phyloP scores from a whole-genome alignment of 2,797 vertebrate species.

The Tenualosa ilisha region DNA sequence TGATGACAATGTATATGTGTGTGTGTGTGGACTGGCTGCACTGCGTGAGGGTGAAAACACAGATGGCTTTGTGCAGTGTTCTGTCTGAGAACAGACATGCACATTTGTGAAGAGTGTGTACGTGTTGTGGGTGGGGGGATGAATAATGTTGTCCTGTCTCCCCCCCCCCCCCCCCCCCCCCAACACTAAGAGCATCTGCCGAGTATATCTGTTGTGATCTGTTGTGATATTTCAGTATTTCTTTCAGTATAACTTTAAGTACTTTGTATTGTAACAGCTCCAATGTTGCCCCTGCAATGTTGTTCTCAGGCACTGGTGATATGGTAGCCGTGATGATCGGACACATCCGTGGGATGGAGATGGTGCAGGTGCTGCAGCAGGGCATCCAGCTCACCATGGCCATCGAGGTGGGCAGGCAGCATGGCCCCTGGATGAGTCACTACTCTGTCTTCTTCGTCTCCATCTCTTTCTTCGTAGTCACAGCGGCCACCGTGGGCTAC shows the following conservation, averaged over 20 bases:
- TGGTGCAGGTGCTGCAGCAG: slow-evolving; percentile 62
- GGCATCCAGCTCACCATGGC: slow-evolving; percentile 76
- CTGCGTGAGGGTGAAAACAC: slow-evolving; percentile 8
- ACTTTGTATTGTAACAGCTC: too few relatives aligned
- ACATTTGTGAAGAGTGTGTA: not conserved
- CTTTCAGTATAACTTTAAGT: not conserved
- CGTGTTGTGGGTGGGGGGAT: not conserved
- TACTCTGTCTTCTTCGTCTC: slow-evolving; percentile 87
- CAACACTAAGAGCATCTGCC: not conserved
- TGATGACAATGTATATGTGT: not conserved
- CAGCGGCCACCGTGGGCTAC: slow-evolving; percentile 82
- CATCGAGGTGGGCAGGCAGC: slow-evolving; percentile 83
- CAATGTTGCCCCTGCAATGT: not conserved
- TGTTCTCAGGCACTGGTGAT: slow-evolving; percentile 57
- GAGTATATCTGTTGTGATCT: not conserved
- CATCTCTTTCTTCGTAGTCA: slow-evolving; percentile 83
- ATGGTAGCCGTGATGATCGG: slow-evolving; percentile 85
- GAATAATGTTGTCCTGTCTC: slow-evolving; percentile 20
- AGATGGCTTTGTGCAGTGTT: slow-evolving; percentile 14
- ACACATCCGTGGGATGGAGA: slow-evolving; percentile 75
- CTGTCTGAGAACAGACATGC: not conserved
- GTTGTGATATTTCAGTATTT: not conserved
- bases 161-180: slow-evolving; percentile 37
- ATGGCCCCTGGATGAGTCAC: slow-evolving; percentile 77
- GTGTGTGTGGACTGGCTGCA: not conserved